These are phyloP conservation scores for Carposina sasakii DNA, from an alignment of 1,140 invertebrate species.

Conservation along the genomic window DNA sequence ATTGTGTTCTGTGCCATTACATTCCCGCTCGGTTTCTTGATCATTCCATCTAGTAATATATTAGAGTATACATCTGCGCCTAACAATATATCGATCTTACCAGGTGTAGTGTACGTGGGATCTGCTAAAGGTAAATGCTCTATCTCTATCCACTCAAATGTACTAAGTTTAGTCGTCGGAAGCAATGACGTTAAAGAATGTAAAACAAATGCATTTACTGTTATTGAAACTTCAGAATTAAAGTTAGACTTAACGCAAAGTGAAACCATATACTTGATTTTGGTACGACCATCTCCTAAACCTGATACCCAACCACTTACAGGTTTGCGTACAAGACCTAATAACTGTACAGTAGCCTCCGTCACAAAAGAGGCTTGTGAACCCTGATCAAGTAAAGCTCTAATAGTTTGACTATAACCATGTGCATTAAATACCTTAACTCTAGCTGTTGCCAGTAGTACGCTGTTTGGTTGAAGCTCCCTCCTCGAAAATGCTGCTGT, in stretches of 20 bases:
- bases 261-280: conserved; percentile 6
- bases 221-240: neutral
- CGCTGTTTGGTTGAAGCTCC: conserved; percentile 11
- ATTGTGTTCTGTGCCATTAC: conserved; percentile 14
- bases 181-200: conserved; percentile 8
- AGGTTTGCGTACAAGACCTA: conserved; percentile 6
- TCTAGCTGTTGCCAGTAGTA: conserved; percentile 22
- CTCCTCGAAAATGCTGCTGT: too few relatives aligned
- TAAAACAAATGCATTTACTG: conserved; percentile 10
- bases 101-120: conserved; percentile 11
- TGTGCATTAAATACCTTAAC: conserved; percentile 12
- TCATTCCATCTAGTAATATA: conserved; percentile 8
- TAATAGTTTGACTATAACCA: conserved; percentile 12
- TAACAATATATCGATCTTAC: conserved; percentile 15
- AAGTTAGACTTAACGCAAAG: neutral
- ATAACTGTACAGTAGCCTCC: conserved; percentile 7
- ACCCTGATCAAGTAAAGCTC: conserved; percentile 11
- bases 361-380: conserved; percentile 9
- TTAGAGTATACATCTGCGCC: conserved; percentile 14
- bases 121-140: conserved; percentile 16
- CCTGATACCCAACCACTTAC: conserved; percentile 5
- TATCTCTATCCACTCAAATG: conserved; percentile 1
- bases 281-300: neutral
- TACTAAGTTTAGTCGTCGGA: neutral
- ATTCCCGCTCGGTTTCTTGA: neutral